Percentiles rank a stretch among this genome's conserved stretches.
These are phyloP conservation scores for Aplysina aerophoba DNA, from an alignment of 37 sponge, comb jelly and placozoan species.

Conservation along the genomic window DNA sequence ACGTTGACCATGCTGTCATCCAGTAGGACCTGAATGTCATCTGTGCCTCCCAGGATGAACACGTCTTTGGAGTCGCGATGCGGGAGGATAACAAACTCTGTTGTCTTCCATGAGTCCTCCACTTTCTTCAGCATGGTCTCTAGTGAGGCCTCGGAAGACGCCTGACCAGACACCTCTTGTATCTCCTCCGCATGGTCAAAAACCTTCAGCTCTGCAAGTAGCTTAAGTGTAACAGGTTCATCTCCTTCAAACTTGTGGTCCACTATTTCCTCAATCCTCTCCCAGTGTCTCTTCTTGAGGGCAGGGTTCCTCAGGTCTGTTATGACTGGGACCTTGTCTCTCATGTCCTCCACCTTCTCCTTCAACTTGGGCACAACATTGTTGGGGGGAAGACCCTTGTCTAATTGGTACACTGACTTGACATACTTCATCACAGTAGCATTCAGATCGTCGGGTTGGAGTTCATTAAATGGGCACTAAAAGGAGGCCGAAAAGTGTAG, in stretches of 20 bases:
- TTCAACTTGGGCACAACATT: constrained; percentile 89
- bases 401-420: constrained; percentile 92
- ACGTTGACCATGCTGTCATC: constrained; percentile 96
- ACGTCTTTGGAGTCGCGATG: constrained; percentile 96
- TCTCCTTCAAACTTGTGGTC: constrained; percentile 82
- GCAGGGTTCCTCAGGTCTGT: constrained; percentile 90
- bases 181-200: constrained; percentile 89
- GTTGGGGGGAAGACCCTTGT: constrained; percentile 98
- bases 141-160: constrained; percentile 94
- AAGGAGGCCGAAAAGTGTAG: background rate
- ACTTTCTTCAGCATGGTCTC: constrained; percentile 95
- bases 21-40: constrained; percentile 92
- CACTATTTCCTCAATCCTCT: constrained; percentile 82
- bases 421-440: constrained; percentile 78
- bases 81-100: constrained; percentile 88
- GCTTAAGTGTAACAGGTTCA: constrained; percentile 66
- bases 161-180: constrained; percentile 96
- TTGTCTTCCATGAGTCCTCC: constrained; percentile 94
- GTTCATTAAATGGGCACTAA: constrained; percentile 72
- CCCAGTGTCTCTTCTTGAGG: constrained; percentile 94
- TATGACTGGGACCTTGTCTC: constrained; percentile 91
- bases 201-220: constrained; percentile 75
- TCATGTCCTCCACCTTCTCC: constrained; percentile 89
- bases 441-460: constrained; percentile 81
- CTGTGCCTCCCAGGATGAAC: constrained; percentile 96